A percentile compares a stretch with the other conserved stretches of the same genome.
Conservation (phyloP, 2,888 invertebrate genomes). For the Endomychus coccineus region DNA sequence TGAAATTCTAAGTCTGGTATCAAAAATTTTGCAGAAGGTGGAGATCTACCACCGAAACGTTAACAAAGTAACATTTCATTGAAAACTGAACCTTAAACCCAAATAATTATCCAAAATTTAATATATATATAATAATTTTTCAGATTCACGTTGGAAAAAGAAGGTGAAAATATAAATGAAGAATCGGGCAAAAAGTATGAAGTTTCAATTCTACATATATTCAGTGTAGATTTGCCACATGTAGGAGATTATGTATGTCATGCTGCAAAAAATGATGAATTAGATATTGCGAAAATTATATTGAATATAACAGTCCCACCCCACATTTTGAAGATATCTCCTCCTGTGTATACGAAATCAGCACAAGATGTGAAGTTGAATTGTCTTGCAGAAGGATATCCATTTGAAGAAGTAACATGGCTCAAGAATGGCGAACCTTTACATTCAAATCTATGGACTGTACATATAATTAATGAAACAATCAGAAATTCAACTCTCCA, state of each 20-base stretch:
- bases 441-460: slow-evolving; percentile 31
- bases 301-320: slow-evolving; percentile 46
- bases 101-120: no score
- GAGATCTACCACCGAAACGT: no score
- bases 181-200: slow-evolving; percentile 41
- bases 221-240: slow-evolving; percentile 50
- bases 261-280: slow-evolving; percentile 39
- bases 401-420: slow-evolving; percentile 52
- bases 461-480: slow-evolving; percentile 48
- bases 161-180: slow-evolving; percentile 42
- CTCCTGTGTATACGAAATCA: slow-evolving; percentile 46
- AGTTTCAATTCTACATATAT: slow-evolving; percentile 48
- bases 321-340: slow-evolving; percentile 45
- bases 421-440: slow-evolving; percentile 49
- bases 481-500: slow-evolving; percentile 52
- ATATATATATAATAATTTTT: no score
- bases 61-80: no score
- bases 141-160: slow-evolving; percentile 39
- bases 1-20: no score
- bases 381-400: slow-evolving; percentile 55
- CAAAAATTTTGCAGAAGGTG: no score
- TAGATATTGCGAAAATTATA: slow-evolving; percentile 34
- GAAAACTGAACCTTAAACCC: no score
- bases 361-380: slow-evolving; percentile 47
- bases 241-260: slow-evolving; percentile 56